phyloP scores from a whole-genome alignment of 2,888 invertebrate genomes.

The Apoda limacodes region DNA sequence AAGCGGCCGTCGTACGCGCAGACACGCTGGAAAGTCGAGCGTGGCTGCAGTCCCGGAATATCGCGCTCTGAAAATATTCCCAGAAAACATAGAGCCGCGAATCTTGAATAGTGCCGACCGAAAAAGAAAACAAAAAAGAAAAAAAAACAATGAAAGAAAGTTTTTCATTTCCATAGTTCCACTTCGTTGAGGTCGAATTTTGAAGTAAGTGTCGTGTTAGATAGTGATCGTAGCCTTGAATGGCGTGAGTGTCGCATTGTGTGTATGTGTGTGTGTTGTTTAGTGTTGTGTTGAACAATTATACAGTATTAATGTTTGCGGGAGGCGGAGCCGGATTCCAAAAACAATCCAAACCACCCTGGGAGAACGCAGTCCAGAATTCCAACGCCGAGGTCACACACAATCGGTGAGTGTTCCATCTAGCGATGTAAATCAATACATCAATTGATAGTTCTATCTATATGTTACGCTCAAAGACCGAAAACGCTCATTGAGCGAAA shows the following conservation, averaged over 20 bases:
- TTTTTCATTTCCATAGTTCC: not conserved
- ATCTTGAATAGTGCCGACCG: too few species aligned
- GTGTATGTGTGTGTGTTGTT: slow-evolving; percentile 14
- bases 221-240: slow-evolving; percentile 7
- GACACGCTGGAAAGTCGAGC: slow-evolving; percentile 26
- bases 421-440: too few species aligned
- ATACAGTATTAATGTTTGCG: slow-evolving; percentile 43
- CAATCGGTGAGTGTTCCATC: slow-evolving; percentile 43
- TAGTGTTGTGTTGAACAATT: slow-evolving; percentile 15
- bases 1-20: slow-evolving; percentile 27
- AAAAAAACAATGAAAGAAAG: slow-evolving; percentile 23
- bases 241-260: slow-evolving; percentile 9
- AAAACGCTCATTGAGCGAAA: too few species aligned
- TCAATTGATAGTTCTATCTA: slow-evolving; percentile 4
- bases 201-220: slow-evolving; percentile 1
- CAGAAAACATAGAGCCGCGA: slow-evolving; percentile 17
- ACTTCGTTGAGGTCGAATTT: not conserved
- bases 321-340: slow-evolving; percentile 58
- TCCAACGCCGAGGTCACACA: slow-evolving; percentile 33
- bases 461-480: too few species aligned
- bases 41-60: slow-evolving; percentile 29
- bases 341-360: slow-evolving; percentile 55
- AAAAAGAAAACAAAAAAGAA: slow-evolving; percentile 14
- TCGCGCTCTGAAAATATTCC: slow-evolving; percentile 30
- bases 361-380: slow-evolving; percentile 36